Conservation (phyloP, 2,888 invertebrate genomes). For the Bugula neritina region DNA sequence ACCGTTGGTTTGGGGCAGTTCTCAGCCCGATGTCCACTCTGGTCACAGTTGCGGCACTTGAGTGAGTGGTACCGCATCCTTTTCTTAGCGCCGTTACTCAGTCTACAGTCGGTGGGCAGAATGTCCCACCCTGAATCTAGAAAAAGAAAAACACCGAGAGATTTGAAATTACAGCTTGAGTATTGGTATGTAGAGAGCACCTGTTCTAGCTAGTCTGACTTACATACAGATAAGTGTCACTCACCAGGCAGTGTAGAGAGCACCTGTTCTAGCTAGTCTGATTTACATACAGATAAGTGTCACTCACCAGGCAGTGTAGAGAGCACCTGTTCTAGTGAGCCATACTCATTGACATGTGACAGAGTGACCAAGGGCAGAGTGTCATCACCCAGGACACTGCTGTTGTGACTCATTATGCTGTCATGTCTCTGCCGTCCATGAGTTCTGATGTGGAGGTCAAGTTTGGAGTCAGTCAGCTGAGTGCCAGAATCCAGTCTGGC, state of each 20-base stretch:
- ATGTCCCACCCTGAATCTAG: not conserved
- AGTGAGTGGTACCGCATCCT: not conserved
- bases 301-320: slow-evolving; percentile 5
- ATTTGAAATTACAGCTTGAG: too few species aligned
- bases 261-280: too few species aligned
- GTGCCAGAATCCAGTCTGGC: not conserved
- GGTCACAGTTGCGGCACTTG: not conserved
- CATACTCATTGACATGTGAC: not conserved
- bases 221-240: too few species aligned
- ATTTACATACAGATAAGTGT: too few species aligned
- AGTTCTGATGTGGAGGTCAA: slow-evolving; percentile 7
- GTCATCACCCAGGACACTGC: slow-evolving; percentile 14
- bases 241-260: slow-evolving; percentile 22
- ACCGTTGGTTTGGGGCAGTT: not conserved
- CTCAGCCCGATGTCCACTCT: not conserved
- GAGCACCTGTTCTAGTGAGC: not conserved
- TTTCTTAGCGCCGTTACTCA: not conserved
- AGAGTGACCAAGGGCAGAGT: not conserved
- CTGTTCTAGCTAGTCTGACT: too few species aligned
- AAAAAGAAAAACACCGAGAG: not conserved
- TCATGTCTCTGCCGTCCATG: slow-evolving; percentile 6
- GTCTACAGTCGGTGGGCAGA: not conserved
- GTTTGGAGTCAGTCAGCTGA: not conserved
- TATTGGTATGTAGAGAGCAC: too few species aligned
- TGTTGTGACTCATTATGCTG: not conserved